A percentile compares a stretch with the other conserved stretches of the same genome.
These are phyloP conservation scores for Hyalella azteca DNA, from an alignment of 2,888 invertebrate genomes.

Conservation along the genomic window DNA sequence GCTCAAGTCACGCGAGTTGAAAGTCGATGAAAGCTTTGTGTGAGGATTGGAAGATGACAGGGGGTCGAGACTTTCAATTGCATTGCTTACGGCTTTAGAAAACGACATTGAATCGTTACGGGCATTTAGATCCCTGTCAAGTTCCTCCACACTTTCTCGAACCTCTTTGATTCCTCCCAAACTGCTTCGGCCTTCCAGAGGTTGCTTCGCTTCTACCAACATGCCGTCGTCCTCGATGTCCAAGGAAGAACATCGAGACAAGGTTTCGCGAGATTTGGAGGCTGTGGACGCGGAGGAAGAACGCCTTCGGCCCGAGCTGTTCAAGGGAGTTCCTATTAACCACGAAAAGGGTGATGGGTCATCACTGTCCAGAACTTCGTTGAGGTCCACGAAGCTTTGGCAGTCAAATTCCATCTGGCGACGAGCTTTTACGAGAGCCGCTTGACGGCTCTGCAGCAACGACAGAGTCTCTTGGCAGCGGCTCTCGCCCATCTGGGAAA, in stretches of 20 bases:
- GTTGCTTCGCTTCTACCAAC: constrained; percentile 24
- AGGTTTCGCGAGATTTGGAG: constrained; percentile 48
- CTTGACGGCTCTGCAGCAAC: constrained; percentile 62
- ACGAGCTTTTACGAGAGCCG: constrained; percentile 60
- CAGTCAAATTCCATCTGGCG: constrained; percentile 60
- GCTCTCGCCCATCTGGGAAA: constrained; percentile 64
- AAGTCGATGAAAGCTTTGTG: not conserved
- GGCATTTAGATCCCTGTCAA: constrained; percentile 54
- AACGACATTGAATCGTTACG: not conserved
- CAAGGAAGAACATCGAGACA: constrained; percentile 54
- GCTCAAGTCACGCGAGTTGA: not conserved
- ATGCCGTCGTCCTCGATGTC: constrained; percentile 56
- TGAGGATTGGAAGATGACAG: not conserved
- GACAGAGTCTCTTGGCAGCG: constrained; percentile 66
- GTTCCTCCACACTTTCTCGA: constrained; percentile 63
- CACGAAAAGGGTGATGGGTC: constrained; percentile 52
- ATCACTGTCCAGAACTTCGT: constrained; percentile 46
- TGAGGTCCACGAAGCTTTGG: constrained; percentile 57
- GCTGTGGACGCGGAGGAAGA: constrained; percentile 63
- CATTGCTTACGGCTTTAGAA: not conserved
- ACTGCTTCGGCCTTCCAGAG: constrained; percentile 59
- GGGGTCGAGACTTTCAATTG: not conserved
- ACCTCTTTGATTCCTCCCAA: constrained; percentile 66
- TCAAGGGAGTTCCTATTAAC: constrained; percentile 56
- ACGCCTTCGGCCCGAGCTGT: constrained; percentile 63